Evolutionary conservation across 2,888 invertebrate genomes (phyloP), one percentile per base, ranked within the genome.

Genomic region (Acanthococcus lagerstroemiae): DNA sequence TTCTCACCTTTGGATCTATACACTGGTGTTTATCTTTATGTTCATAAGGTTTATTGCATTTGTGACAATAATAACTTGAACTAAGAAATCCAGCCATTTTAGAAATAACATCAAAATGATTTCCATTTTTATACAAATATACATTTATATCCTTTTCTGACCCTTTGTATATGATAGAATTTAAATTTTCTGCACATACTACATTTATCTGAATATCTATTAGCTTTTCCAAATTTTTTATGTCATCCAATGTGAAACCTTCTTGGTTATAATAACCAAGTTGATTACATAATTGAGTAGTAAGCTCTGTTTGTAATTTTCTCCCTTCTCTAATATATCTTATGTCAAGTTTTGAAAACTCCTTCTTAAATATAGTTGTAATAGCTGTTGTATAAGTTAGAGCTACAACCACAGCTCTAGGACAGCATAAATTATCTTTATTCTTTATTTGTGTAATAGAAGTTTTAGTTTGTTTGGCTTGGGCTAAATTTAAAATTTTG

Each of bases 141-240:
- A 66, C 19, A 25, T 45, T 46, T 44, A 17, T 66, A 21, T 45
- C 56, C 3, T 55, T 44, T 25, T 22, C 5, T 30, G 21, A 22
- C 2, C 58, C 67, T 58, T 58, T 67, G 25, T 67, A 60, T 9
- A 67, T 67, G n/a, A 58, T 24, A 52, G 27, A 7, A 52, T 67
- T 58, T 15, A 67, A 52, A 58, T 44, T 67, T 30, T 67, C 52
- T 17, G 67, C 67, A 66, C 27, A 30, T 1, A 67, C 37, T 27
- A 58, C 19, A 15, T 60, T 67, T 5, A 67, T 60, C 54, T 58
- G 52, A 54, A 67, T 37, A 3, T 57, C 21, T 30, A 57, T 30
- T 37, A 57, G 24, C 44, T 60, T 50, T 37, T 67, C 58, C 6
- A 58, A 21, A 58, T 58, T 50, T 58, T 37, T 44, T 19, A 67